phyloP scores from a whole-genome alignment of 1,140 invertebrate species.

The Tetranychus urticae region DNA sequence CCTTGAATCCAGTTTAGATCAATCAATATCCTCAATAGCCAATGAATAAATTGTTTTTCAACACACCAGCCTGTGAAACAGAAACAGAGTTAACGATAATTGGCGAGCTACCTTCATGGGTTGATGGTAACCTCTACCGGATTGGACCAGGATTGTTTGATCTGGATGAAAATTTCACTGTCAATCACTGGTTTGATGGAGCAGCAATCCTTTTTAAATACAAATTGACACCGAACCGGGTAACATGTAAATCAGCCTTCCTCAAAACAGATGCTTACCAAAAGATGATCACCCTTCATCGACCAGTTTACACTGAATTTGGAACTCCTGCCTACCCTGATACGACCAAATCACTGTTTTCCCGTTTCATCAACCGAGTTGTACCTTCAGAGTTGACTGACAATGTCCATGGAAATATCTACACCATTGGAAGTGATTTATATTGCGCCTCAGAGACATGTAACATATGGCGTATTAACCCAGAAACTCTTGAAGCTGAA shows the following conservation, averaged over 20 bases:
- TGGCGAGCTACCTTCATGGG: conserved; percentile 25
- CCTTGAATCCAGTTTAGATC: no score
- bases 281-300: conserved; percentile 15
- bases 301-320: conserved; percentile 22
- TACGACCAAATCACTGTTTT: conserved; percentile 21
- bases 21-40: no score
- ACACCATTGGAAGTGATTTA: conserved; percentile 20
- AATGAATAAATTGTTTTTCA: background rate
- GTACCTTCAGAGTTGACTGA: conserved; percentile 22
- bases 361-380: conserved; percentile 12
- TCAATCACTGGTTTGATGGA: conserved; percentile 23
- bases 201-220: conserved; percentile 20
- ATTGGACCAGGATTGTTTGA: conserved; percentile 28
- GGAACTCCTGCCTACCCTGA: conserved; percentile 22
- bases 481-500: conserved; percentile 18
- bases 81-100: background rate
- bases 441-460: conserved; percentile 24
- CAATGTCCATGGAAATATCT: conserved; percentile 21
- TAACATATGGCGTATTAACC: conserved; percentile 19
- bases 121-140: conserved; percentile 24
- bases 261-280: conserved; percentile 21
- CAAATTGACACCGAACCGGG: conserved; percentile 16
- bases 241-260: conserved; percentile 18
- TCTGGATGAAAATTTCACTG: conserved; percentile 19
- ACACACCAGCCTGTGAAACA: background rate